Evolutionary conservation across 2,113 vertebrate species (phyloP), one percentile per base, ranked within the genome.

Genomic region (Lagenorhynchus albirostris): DNA sequence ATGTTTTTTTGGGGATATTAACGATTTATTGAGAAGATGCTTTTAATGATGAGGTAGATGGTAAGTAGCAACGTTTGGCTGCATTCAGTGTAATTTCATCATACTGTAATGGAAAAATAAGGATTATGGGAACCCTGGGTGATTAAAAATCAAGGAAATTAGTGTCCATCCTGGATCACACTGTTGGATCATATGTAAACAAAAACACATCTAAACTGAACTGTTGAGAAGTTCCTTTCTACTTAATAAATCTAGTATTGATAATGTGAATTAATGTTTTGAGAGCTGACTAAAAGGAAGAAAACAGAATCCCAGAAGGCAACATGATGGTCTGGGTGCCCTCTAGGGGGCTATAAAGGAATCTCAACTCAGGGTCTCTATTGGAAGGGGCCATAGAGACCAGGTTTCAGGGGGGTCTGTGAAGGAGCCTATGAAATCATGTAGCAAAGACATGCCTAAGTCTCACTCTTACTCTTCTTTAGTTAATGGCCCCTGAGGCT

Each of bases 301-400:
- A 85, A 87, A 93, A 93, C 9, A 96, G 63, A 93, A 87, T 62
- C 25, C 58, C 63, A 81, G 29, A 91, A 88, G 88, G 53, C 53
- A 95, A 96, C 9, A 50, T n/a, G 84, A 47, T 87, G 71, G 58
- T 88, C 47, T 67, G 87, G 81, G 60, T 82, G 94, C 97, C 97
- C 95, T 97, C 97, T 95, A 97, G 87, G 80, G 80, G 96, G 53
- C 38, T 63, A 88, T 90, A 83, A 63, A 80, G 10, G 68, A 96
- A 84, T 85, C 71, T 92, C 25, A 70, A 88, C 20, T 55, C 71
- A 92, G 17, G 36, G 33, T 53, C 31, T 85, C 41, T 29, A 47
- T 0, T 44, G 41, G 63, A 95, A 73, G 1, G 50, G 38, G 55
- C 18, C 12, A 62, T 11, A 9, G 18, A 90, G 12, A 94, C 3